Evolutionary conservation across 2,113 vertebrate species (phyloP).

Genomic region (Bungarus multicinctus): DNA sequence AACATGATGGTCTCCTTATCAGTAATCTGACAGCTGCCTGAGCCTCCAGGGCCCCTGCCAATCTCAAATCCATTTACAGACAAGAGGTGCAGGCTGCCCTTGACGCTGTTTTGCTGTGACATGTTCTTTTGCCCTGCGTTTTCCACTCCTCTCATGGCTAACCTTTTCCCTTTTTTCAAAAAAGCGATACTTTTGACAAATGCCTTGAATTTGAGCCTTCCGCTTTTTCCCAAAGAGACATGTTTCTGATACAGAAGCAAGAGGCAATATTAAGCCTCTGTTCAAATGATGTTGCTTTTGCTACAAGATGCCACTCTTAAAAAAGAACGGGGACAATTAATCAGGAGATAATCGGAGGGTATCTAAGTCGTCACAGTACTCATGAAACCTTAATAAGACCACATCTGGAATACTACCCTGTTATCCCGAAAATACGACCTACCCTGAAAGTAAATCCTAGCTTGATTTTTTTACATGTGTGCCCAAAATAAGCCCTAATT

Average conservation of each 20-base stretch:
- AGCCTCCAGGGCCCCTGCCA: neutral
- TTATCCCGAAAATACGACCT: too few species aligned
- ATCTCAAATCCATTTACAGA: neutral
- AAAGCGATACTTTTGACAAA: neutral
- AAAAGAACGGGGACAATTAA: neutral
- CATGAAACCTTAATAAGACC: too few species aligned
- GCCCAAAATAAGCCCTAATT: too few species aligned
- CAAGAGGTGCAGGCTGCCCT: neutral
- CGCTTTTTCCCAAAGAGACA: neutral
- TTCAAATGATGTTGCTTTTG: too few species aligned
- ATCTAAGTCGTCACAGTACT: neutral
- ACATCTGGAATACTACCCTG: too few species aligned
- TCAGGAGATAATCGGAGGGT: neutral
- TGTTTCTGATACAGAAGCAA: neutral
- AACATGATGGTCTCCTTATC: slow-evolving; percentile 21
- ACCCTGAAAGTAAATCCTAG: too few species aligned
- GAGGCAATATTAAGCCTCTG: neutral
- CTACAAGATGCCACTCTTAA: too few species aligned
- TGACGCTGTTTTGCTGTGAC: neutral
- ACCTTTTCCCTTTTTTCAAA: neutral
- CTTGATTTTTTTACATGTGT: too few species aligned
- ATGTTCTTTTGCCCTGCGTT: neutral
- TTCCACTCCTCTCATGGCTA: neutral
- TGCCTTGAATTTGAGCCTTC: neutral
- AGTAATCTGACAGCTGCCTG: neutral